A percentile compares a stretch with the other conserved stretches of the same genome.
These are phyloP conservation scores for Trissolcus basalis DNA, from an alignment of 1,140 invertebrate genomes.

Conservation along the genomic window DNA sequence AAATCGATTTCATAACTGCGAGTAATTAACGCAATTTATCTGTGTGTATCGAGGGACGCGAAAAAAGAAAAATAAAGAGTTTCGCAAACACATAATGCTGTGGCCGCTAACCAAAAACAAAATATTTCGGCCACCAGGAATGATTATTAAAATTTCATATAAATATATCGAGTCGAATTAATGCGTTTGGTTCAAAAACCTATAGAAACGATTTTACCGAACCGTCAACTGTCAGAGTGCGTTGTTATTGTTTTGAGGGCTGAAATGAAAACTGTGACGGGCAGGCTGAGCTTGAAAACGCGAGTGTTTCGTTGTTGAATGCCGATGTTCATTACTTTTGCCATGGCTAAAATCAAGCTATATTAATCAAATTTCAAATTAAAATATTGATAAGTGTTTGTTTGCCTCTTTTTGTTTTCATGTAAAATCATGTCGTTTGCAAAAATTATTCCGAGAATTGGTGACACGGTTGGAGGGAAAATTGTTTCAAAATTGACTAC, in stretches of 20 bases:
- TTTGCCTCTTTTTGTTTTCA: too few species aligned
- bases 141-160: slow-evolving; percentile 28
- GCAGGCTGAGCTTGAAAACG: slow-evolving; percentile 6
- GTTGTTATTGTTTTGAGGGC: not conserved
- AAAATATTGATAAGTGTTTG: too few species aligned
- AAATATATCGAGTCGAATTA: too few species aligned
- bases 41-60: not conserved
- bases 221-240: slow-evolving; percentile 12
- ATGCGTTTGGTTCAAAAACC: too few species aligned
- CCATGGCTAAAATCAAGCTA: too few species aligned
- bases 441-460: too few species aligned
- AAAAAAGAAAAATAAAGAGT: not conserved
- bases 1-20: slow-evolving; percentile 40
- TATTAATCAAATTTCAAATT: not conserved
- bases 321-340: slow-evolving; percentile 15
- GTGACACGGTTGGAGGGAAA: too few species aligned
- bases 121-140: too few species aligned
- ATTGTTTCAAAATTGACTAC: too few species aligned
- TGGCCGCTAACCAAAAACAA: too few species aligned
- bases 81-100: too few species aligned
- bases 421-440: too few species aligned
- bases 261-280: slow-evolving; percentile 26
- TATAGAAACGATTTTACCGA: slow-evolving; percentile 26
- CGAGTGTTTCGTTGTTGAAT: slow-evolving; percentile 13
- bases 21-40: slow-evolving; percentile 38